These are phyloP conservation scores for Calidris pugnax DNA, from an alignment of 2,113 vertebrate species.

Conservation along the genomic window DNA sequence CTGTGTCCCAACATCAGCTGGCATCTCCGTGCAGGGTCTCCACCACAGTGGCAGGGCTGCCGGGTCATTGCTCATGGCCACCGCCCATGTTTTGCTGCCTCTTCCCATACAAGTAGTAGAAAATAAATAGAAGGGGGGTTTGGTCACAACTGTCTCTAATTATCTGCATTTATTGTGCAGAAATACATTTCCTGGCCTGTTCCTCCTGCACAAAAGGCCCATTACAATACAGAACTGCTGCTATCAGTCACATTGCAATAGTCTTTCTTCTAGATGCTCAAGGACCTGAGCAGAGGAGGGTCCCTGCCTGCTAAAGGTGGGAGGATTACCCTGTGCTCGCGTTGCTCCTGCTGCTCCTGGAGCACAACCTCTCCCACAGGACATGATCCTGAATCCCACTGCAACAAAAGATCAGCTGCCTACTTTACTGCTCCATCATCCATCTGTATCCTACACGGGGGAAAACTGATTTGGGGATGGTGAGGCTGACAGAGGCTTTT, in stretches of 20 bases:
- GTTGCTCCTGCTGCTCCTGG: neutral
- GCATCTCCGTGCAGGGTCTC: neutral
- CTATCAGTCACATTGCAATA: neutral
- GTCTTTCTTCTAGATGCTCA: neutral
- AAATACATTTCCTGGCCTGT: neutral
- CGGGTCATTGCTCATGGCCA: neutral
- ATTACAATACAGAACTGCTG: neutral
- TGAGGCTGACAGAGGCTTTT: neutral
- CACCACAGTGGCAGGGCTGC: neutral
- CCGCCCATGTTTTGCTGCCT: neutral
- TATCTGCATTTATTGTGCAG: neutral
- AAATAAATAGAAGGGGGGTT: neutral
- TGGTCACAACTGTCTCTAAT: neutral
- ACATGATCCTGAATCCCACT: neutral
- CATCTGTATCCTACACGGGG: rapidly evolving
- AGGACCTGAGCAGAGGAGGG: neutral
- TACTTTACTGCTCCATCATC: neutral
- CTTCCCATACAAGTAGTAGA: neutral
- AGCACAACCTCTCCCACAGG: neutral
- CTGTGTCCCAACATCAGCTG: neutral
- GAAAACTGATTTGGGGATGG: neutral
- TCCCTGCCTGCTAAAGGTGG: neutral
- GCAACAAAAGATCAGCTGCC: neutral
- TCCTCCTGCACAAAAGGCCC: neutral
- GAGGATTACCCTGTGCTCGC: neutral